Conservation (phyloP, 2,888 invertebrate species). For the Caenorhabditis imperialis region DNA sequence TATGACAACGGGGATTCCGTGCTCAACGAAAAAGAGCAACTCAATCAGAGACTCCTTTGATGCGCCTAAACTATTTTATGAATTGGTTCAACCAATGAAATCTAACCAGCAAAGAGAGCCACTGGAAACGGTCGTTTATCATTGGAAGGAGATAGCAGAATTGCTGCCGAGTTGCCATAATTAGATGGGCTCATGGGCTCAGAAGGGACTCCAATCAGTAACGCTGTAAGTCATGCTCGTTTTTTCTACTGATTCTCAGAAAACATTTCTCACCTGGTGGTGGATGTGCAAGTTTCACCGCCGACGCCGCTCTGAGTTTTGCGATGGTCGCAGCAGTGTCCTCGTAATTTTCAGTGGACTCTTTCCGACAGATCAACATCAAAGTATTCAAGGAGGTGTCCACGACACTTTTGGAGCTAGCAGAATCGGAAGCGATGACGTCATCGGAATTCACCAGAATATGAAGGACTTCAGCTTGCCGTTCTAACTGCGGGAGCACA, state of each 20-base stretch:
- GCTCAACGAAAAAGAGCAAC: conserved; percentile 67
- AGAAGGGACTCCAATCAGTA: conserved; percentile 74
- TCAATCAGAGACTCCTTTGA: conserved; percentile 67
- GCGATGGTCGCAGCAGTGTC: conserved; percentile 16
- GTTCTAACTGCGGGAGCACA: conserved; percentile 66
- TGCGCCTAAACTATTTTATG: conserved; percentile 70
- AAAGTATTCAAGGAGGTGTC: conserved; percentile 67
- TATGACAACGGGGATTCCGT: conserved; percentile 71
- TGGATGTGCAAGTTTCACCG: conserved; percentile 71
- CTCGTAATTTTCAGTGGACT: conserved; percentile 10
- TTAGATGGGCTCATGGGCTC: conserved; percentile 66
- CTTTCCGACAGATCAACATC: conserved; percentile 60
- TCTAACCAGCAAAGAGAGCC: conserved; percentile 69
- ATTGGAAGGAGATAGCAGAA: conserved; percentile 62
- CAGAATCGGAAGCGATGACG: conserved; percentile 47
- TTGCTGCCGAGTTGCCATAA: conserved; percentile 53
- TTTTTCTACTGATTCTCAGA: neutral
- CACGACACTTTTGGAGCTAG: conserved; percentile 43
- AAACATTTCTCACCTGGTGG: conserved; percentile 63
- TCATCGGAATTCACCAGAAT: conserved; percentile 68
- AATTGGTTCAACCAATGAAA: conserved; percentile 5
- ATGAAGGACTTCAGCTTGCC: conserved; percentile 67
- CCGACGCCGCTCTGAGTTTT: conserved; percentile 59
- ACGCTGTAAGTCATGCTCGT: conserved; percentile 53
- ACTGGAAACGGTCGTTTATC: conserved; percentile 72